Base-by-base conservation (phyloP, 2,888 invertebrate genomes). In the Eueremaeus valkanovi region DNA sequence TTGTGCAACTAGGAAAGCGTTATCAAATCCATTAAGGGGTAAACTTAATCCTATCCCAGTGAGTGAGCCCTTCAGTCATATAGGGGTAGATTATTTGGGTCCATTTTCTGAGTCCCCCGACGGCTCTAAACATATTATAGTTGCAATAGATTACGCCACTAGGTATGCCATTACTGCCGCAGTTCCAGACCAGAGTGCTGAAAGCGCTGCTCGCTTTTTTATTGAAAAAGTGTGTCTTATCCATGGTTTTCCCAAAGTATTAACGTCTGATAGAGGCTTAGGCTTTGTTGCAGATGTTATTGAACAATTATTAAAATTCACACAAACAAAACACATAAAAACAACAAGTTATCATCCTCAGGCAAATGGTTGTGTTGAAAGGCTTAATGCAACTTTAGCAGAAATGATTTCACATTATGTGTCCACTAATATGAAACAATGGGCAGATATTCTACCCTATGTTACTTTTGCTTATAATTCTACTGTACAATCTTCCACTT, bases 321-420 rank as follows among this genome's bases (percentile, higher is more conserved):
- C 40, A 36, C 6, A 73, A 24, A 68, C 36, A 27, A 51, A 72
- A 24, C 75, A 77, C 16, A 40, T 72, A 13, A n/a, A 29, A 6
- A 78, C 72, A 16, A 74, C 58, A 6, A 55, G 29, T 2, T 78
- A 78, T 31, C 58, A 76, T 45, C 77, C 76, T 13, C 58, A 73
- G 16, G 61, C 61, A 0, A 75, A 77, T 42, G 74, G 76, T 6
- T 45, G 75, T 5, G 68, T 45, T 3, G 78, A 77, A 33, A 49
- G 42, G 24, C 42, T 63, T 24, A 75, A 74, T 36, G 55, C 31
- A 27, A 78, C 74, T 16, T 16, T 77, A 1, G 51, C 55, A 16
- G 40, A 42, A 3, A 75, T 75, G 72, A 18, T 75, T 9, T 49
- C 58, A 9, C 58, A 72, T 55, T 77, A 74, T 51, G 24, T 74